Conservation (phyloP, 2,888 invertebrate genomes). For the Drosophila aldrichi region DNA sequence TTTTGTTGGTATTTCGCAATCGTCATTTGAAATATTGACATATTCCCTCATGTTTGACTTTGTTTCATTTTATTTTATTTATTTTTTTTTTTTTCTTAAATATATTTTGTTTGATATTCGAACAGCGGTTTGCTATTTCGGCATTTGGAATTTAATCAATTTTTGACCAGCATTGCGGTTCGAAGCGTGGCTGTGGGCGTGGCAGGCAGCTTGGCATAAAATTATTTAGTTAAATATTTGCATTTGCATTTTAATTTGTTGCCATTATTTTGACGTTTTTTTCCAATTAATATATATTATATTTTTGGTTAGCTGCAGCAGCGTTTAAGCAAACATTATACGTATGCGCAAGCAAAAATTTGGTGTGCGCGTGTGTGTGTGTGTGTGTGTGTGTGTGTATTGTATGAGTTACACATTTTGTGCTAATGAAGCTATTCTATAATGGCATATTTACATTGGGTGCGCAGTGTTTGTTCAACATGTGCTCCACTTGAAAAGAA, state of each 20-base stretch:
- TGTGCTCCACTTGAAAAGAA: constrained; percentile 10
- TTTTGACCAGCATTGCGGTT: constrained; percentile 12
- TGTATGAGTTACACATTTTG: constrained; percentile 42
- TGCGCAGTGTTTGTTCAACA: constrained; percentile 14
- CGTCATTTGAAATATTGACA: not conserved
- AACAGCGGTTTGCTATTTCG: constrained; percentile 16
- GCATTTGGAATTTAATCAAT: constrained; percentile 50
- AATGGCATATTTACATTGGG: constrained; percentile 32
- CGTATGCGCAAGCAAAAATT: constrained; percentile 12
- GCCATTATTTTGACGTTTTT: constrained; percentile 41
- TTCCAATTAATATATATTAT: not conserved
- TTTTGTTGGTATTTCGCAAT: not conserved
- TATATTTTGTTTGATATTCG: constrained; percentile 10
- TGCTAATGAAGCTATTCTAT: constrained; percentile 67
- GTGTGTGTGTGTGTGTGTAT: constrained; percentile 2
- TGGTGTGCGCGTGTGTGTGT: constrained; percentile 2
- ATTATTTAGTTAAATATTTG: constrained; percentile 68
- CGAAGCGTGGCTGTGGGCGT: constrained; percentile 1
- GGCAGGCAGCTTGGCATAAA: constrained; percentile 19
- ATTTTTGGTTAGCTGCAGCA: not conserved
- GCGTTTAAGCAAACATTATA: constrained; percentile 48
- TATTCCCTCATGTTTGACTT: not conserved
- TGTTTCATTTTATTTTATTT: not conserved
- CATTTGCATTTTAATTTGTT: constrained; percentile 71
- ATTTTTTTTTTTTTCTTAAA: not conserved